Percentiles rank a stretch among this genome's conserved stretches.
phyloP scores from a whole-genome alignment of 2,888 invertebrate species.

The Agrotis segetum region DNA sequence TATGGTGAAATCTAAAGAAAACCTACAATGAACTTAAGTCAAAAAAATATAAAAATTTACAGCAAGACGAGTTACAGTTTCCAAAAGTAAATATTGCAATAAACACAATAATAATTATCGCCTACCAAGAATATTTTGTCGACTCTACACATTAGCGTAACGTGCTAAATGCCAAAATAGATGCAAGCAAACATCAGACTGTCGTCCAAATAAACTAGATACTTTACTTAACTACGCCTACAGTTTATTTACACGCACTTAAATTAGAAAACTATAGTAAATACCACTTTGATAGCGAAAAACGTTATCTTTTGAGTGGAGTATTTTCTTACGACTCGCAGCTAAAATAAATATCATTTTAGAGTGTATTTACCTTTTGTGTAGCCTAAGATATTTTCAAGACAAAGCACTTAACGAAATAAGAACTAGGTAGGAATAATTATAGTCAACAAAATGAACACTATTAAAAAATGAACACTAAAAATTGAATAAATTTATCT shows the following conservation, averaged over 20 bases:
- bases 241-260: conserved; percentile 37
- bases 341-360: conserved; percentile 29
- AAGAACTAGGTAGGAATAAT: neutral
- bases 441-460: neutral
- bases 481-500: too few relatives aligned
- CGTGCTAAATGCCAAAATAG: conserved; percentile 20
- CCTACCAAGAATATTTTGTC: conserved; percentile 3
- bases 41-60: neutral
- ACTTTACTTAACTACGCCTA: conserved; percentile 8
- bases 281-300: conserved; percentile 39
- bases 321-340: conserved; percentile 39
- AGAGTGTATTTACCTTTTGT: neutral
- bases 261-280: conserved; percentile 45
- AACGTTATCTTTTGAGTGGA: conserved; percentile 40
- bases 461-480: too few relatives aligned
- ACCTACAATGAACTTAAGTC: neutral
- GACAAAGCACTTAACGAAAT: neutral
- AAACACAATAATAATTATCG: conserved; percentile 24
- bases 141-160: neutral
- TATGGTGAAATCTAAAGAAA: conserved; percentile 29
- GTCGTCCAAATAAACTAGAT: conserved; percentile 28
- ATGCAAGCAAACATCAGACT: conserved; percentile 16
- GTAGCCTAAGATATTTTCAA: neutral
- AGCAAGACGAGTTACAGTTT: conserved; percentile 1
- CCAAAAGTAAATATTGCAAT: conserved; percentile 14